phyloP scores from a whole-genome alignment of 2,113 vertebrate species.

The Neolamprologus tretocephalus region DNA sequence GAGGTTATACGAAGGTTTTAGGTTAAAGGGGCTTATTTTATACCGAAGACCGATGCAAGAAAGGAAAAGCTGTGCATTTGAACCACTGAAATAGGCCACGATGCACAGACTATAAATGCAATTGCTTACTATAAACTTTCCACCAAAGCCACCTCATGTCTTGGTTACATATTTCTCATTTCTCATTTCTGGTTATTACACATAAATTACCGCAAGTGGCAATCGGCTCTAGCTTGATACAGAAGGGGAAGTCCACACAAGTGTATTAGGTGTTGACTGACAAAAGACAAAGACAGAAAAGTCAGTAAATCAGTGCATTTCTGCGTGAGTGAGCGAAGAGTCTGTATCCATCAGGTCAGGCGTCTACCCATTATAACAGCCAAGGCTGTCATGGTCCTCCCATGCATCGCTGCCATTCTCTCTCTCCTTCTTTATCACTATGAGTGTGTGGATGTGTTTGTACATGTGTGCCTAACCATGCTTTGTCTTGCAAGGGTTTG shows the following conservation, averaged over 20 bases:
- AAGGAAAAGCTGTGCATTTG: neutral
- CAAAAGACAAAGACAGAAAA: neutral
- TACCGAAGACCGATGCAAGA: neutral
- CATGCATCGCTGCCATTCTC: neutral
- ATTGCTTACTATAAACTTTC: constrained; percentile 6
- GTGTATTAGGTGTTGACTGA: neutral
- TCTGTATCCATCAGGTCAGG: neutral
- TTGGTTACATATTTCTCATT: neutral
- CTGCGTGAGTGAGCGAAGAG: neutral
- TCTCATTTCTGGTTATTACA: neutral
- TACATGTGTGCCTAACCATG: neutral
- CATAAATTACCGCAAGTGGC: neutral
- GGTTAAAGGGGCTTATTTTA: constrained; percentile 41
- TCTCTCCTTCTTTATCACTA: neutral
- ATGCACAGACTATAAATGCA: neutral
- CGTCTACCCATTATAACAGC: neutral
- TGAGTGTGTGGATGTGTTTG: neutral
- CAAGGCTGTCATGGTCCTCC: neutral
- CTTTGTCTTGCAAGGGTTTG: neutral
- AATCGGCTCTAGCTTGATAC: neutral
- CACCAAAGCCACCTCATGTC: neutral
- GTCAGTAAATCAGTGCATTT: neutral
- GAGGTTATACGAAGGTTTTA: constrained; percentile 28
- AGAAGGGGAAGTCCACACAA: neutral
- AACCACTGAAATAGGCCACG: constrained; percentile 49